Percentiles rank a stretch among this genome's conserved stretches.
Conservation (phyloP, 2,888 invertebrate species). For the Zaprionus bogoriensis region DNA sequence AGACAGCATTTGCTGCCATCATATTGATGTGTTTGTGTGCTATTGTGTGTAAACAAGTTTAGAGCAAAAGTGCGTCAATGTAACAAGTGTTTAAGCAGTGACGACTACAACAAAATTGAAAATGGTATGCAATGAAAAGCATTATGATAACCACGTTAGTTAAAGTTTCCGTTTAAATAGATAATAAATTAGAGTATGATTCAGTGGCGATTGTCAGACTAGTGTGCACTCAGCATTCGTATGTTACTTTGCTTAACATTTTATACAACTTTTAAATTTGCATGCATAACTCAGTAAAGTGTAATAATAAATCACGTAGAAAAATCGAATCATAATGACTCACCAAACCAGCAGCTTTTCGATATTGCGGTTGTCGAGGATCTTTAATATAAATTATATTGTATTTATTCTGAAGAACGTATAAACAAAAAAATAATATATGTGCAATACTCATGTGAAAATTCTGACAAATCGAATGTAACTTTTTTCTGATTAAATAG, state of each 20-base stretch:
- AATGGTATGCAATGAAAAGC: constrained; percentile 27
- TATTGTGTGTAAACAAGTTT: constrained; percentile 47
- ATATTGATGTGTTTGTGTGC: constrained; percentile 1
- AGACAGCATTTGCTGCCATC: constrained; percentile 19
- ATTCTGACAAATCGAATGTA: constrained; percentile 38
- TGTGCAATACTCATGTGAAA: constrained; percentile 3
- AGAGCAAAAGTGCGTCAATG: constrained; percentile 39
- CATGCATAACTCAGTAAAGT: constrained; percentile 24
- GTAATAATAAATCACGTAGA: constrained; percentile 57
- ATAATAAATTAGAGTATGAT: too few species aligned
- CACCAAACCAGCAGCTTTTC: constrained; percentile 36
- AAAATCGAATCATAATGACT: constrained; percentile 36
- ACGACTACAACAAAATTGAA: not conserved
- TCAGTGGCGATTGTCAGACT: too few species aligned
- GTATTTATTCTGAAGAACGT: not conserved
- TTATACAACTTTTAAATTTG: constrained; percentile 19
- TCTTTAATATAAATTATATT: too few species aligned
- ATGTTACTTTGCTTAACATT: too few species aligned
- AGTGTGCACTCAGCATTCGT: too few species aligned
- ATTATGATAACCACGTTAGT: constrained; percentile 3
- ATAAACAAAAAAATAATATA: not conserved
- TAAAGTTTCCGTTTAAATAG: too few species aligned
- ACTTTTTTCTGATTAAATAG: constrained; percentile 41
- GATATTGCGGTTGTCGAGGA: constrained; percentile 17
- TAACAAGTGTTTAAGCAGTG: constrained; percentile 38